These are phyloP conservation scores for Ceratosolen fusciceps DNA, from an alignment of 1,140 invertebrate species.

Conservation along the genomic window DNA sequence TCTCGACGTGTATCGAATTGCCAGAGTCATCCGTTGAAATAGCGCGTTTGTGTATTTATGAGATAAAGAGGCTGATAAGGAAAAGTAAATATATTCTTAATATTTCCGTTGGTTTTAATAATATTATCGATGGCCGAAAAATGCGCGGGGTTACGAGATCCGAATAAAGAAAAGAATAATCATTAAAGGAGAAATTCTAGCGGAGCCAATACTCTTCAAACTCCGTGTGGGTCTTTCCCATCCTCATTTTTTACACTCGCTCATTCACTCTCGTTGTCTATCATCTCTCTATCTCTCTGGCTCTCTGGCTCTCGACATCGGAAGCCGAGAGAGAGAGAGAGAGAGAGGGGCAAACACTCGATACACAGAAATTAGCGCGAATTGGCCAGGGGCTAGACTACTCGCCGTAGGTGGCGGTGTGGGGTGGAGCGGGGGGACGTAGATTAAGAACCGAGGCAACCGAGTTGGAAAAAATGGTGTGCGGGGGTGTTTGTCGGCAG, in stretches of 20 bases:
- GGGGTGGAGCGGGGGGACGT: neutral
- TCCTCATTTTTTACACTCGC: neutral
- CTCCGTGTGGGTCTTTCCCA: neutral
- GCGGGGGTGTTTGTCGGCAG: constrained; percentile 63
- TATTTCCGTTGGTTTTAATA: no score
- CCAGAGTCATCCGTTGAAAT: no score
- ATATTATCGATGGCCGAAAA: neutral
- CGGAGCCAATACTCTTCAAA: constrained; percentile 8
- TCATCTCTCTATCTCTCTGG: neutral
- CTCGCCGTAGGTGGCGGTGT: neutral
- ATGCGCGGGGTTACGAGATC: neutral
- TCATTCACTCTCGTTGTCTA: neutral
- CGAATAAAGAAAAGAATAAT: neutral
- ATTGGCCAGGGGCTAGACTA: neutral
- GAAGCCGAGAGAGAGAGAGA: no score
- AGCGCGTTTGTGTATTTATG: no score
- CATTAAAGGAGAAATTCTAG: neutral
- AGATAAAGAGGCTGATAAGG: no score
- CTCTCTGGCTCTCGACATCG: neutral
- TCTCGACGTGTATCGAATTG: no score
- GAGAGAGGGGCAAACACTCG: no score
- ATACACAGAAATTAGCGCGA: neutral
- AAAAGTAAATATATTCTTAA: no score
- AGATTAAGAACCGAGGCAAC: no score
- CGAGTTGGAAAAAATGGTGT: constrained; percentile 18